phyloP scores from a whole-genome alignment of 1,140 invertebrate genomes.

The Tribolium castaneum region DNA sequence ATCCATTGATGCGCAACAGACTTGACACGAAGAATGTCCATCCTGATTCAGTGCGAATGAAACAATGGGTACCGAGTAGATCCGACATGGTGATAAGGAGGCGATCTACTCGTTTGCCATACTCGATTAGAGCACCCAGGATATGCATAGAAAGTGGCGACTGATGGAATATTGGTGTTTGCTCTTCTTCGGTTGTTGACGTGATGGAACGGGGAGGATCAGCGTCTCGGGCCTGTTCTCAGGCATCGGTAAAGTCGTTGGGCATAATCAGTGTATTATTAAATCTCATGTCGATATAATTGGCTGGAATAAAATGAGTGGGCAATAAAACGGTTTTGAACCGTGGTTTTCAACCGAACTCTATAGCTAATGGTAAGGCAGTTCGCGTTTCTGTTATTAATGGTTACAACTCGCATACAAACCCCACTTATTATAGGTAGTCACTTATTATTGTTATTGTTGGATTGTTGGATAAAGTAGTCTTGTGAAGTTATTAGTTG shows the following conservation, averaged over 20 bases:
- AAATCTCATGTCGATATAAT: slow-evolving; percentile 53
- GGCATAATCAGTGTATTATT: slow-evolving; percentile 50
- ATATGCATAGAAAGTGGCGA: slow-evolving; percentile 5
- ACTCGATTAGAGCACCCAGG: slow-evolving; percentile 10
- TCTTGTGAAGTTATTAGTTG: slow-evolving; percentile 29
- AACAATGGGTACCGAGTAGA: slow-evolving; percentile 16
- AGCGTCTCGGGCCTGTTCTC: slow-evolving; percentile 15
- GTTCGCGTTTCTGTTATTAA: slow-evolving; percentile 44
- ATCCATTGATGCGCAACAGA: neutral
- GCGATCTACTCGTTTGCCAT: slow-evolving; percentile 6
- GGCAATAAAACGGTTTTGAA: slow-evolving; percentile 48
- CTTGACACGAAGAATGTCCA: slow-evolving; percentile 7
- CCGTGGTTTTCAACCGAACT: slow-evolving; percentile 19
- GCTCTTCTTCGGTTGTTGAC: slow-evolving; percentile 4
- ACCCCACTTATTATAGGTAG: slow-evolving; percentile 37
- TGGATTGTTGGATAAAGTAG: slow-evolving; percentile 39
- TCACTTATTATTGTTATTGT: slow-evolving; percentile 41
- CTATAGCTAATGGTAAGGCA: slow-evolving; percentile 23
- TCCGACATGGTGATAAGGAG: slow-evolving; percentile 4
- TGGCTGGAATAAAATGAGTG: slow-evolving; percentile 52
- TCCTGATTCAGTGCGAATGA: slow-evolving; percentile 9
- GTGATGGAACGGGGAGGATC: neutral
- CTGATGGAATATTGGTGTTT: neutral
- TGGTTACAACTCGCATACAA: slow-evolving; percentile 41
- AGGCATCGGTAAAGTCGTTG: slow-evolving; percentile 31